A percentile compares a stretch with the other conserved stretches of the same genome.
phyloP scores from a whole-genome alignment of 1,140 invertebrate genomes.

The Achroia grisella region DNA sequence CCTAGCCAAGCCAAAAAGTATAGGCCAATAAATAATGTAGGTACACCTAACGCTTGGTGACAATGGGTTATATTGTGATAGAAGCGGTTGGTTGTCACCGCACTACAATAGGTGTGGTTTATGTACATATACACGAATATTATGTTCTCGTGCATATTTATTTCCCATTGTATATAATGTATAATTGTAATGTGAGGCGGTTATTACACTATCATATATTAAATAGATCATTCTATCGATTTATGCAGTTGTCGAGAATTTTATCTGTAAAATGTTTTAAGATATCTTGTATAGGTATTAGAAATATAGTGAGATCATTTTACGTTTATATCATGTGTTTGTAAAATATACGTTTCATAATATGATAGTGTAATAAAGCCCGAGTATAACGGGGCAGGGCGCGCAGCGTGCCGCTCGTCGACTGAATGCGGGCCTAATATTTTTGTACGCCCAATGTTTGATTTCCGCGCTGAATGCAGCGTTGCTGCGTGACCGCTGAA shows the following conservation, averaged over 20 bases:
- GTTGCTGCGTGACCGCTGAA: conserved; percentile 1
- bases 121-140: conserved; percentile 63
- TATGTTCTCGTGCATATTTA: conserved; percentile 61
- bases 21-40: conserved; percentile 35
- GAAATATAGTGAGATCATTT: too few species aligned
- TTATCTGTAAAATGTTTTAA: too few species aligned
- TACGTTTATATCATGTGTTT: too few species aligned
- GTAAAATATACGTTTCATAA: too few species aligned
- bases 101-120: conserved; percentile 26
- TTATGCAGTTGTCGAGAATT: too few species aligned
- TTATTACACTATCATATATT: too few species aligned
- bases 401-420: neutral
- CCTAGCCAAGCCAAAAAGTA: conserved; percentile 61
- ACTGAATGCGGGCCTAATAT: conserved; percentile 1
- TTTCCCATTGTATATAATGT: conserved; percentile 70
- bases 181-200: too few species aligned
- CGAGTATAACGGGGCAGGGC: conserved; percentile 14
- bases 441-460: neutral
- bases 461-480: neutral
- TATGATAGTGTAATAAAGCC: too few species aligned
- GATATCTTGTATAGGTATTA: too few species aligned
- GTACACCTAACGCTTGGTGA: conserved; percentile 18
- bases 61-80: conserved; percentile 48
- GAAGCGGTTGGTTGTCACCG: conserved; percentile 18
- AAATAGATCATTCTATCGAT: too few species aligned